Evolutionary conservation across 2,888 invertebrate genomes (phyloP), one percentile per base, ranked within the genome.

Genomic region (Euphydryas editha): DNA sequence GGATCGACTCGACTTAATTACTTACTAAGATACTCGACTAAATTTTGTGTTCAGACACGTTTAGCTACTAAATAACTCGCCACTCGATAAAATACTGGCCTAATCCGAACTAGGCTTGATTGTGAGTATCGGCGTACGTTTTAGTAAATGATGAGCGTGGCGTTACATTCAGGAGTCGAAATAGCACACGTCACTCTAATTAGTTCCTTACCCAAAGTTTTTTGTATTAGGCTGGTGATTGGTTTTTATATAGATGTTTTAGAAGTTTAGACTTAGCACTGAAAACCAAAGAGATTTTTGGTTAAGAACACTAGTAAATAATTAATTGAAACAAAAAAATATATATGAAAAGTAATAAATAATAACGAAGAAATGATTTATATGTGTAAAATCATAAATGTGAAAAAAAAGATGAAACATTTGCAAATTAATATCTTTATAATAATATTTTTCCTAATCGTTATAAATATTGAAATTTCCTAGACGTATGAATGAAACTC

Each of bases 231-330:
- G 79, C 83, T 85, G 86, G 78, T 78, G 81, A 77, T 82, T 84
- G 84, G n/a, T 55, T 63, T 65, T 70, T 65, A 67, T 65, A 81
- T 84, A 88, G 88, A 77, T 82, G 87, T 80, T 81, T 73, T 70
- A 72, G 73, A 20, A 68, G 73, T 71, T 30, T 30, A 30, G 72
- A 70, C 69, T 72, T 85, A 85, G 77, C 87, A 89, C 91, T 91
- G 91, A 88, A 91, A 91, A 90, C 89, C 83, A 90, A 91, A 88
- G 73, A 80, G 57, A 67, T 62, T 69, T 62, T 66, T 59, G 62
- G 72, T 71, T 73, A 69, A 63, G 62, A 63, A 69, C 69, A 72
- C 58, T 60, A 68, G 65, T 67, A 72, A 64, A 71, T 67, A 65
- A 69, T 58, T 57, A 47, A 51, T 51, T 51, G 59, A 55, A 68